Evolutionary conservation across 2,797 vertebrate species (phyloP).

Genomic region (Limnodromus scolopaceus): DNA sequence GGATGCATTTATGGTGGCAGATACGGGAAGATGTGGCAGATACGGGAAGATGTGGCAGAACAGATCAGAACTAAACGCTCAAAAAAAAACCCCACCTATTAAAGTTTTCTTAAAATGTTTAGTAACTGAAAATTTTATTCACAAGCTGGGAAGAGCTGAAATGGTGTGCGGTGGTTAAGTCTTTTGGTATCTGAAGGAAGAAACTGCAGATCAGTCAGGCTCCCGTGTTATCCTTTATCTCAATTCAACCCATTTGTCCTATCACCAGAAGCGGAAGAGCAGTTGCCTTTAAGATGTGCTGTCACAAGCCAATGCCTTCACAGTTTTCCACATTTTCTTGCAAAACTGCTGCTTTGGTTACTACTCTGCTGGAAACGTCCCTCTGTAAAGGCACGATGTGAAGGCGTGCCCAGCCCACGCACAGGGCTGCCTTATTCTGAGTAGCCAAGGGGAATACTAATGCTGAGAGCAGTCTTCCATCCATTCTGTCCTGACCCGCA

Average conservation of each 20-base stretch:
- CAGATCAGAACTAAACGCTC: neutral
- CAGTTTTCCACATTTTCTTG: neutral
- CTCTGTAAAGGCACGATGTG: neutral
- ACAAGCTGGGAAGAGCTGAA: neutral
- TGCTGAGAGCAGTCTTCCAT: neutral
- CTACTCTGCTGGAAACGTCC: neutral
- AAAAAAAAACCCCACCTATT: neutral
- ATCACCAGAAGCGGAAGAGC: neutral
- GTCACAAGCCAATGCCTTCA: neutral
- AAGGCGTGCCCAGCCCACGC: fast-evolving
- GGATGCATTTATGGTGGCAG: neutral
- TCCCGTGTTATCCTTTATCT: neutral
- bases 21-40: neutral
- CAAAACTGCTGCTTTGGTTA: neutral
- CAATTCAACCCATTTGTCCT: neutral
- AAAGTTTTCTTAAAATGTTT: neutral
- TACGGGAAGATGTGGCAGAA: neutral
- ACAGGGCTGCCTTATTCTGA: neutral
- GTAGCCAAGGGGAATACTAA: neutral
- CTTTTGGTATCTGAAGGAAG: neutral
- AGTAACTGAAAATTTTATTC: neutral
- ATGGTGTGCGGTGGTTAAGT: neutral
- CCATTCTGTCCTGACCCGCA: neutral
- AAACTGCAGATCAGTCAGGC: neutral
- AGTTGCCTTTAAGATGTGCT: neutral